Base-by-base conservation (phyloP, 1,140 invertebrate genomes). In the Drosophila serrata region DNA sequence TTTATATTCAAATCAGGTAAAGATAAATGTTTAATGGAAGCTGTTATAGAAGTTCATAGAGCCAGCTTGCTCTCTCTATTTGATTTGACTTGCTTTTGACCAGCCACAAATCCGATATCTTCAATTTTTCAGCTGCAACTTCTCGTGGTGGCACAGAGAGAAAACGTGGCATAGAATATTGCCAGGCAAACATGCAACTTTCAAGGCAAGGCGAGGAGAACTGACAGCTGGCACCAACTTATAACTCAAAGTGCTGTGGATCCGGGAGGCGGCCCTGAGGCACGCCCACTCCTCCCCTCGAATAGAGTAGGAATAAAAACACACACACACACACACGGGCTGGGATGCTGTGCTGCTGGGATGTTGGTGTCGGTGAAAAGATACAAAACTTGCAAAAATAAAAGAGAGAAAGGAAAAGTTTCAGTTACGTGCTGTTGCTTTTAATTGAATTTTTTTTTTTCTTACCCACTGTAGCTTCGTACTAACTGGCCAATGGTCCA, bases 351-450 rank as follows among this genome's bases (percentile, higher is more conserved):
- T 51, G 74, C 40, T 62, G n/a, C n/a, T 22, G 45, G 17, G 22
- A 15, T 13, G 22, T 9, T 9, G 45, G 48, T 65, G 63, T 61
- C 62, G 63, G 57, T 61, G 61, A 70, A 88, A 84, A 88, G 84
- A 87, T 88, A 88, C 84, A 87, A 87, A 87, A 87, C 82, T 87
- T 82, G 84, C 75, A 62, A 74, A 57, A 77, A 77, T 67, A 57
- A 64, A 43, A 64, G 65, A 33, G 17, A 51, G 49, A 75, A 64
- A 78, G 61, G 64, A 87, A 91, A 91, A 91, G 82, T 91, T 91
- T 91, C 82, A 87, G 80, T 91, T 91, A 91, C 87, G 87, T 91
- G 87, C 88, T 91, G 87, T 91, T 91, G 88, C 88, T 91, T 91
- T 91, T 91, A 91, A 91, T 91, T 91, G 87, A 91, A 91, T 91